phyloP scores from a whole-genome alignment of 2,113 vertebrate genomes.

The Uria aalge region DNA sequence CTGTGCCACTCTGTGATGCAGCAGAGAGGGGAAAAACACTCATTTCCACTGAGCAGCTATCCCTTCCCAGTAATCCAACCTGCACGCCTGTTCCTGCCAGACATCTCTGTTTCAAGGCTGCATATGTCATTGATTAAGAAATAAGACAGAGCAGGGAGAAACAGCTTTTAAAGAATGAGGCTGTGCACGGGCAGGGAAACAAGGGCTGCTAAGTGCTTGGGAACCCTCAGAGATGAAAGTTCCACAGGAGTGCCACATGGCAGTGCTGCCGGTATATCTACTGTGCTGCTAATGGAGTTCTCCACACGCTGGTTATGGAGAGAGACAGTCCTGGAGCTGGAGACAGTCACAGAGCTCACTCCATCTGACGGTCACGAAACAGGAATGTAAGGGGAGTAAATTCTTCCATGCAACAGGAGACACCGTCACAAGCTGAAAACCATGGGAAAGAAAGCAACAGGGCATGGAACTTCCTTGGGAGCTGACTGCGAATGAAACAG shows the following conservation, averaged over 20 bases:
- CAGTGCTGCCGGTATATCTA: background rate
- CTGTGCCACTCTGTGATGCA: background rate
- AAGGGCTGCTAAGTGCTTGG: background rate
- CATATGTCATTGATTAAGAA: background rate
- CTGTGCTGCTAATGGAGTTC: background rate
- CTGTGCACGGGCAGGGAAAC: fast-evolving
- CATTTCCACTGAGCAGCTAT: background rate
- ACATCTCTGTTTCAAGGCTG: background rate
- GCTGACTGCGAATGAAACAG: background rate
- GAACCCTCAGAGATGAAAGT: background rate
- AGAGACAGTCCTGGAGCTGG: background rate
- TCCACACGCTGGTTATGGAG: fast-evolving
- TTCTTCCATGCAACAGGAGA: background rate
- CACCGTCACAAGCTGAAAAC: background rate
- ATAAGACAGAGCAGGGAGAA: background rate
- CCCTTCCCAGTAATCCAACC: background rate
- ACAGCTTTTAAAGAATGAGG: background rate
- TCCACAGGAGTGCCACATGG: background rate
- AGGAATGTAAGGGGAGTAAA: background rate
- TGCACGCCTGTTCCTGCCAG: background rate
- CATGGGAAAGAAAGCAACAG: background rate
- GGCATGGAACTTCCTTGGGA: background rate
- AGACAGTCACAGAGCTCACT: background rate
- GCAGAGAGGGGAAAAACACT: background rate
- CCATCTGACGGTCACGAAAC: background rate